phyloP scores from a whole-genome alignment of 2,888 invertebrate species.

The Beris morrisii region DNA sequence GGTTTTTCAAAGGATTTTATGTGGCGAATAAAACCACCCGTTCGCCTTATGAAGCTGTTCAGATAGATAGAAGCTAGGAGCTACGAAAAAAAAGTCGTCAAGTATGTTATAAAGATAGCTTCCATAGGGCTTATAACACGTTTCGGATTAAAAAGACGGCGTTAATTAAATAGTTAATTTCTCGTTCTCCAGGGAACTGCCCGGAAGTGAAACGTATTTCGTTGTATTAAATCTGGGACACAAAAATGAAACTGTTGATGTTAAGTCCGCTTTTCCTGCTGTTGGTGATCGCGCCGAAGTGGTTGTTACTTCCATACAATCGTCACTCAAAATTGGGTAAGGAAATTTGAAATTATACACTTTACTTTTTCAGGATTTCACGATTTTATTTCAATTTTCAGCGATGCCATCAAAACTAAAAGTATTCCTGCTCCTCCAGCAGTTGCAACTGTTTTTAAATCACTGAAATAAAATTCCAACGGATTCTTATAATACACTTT shows the following conservation, averaged over 20 bases:
- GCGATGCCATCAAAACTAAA: not conserved
- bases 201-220: constrained; percentile 21
- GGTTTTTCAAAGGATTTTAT: too few species aligned
- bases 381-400: not conserved
- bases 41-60: too few species aligned
- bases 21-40: too few species aligned
- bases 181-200: constrained; percentile 6
- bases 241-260: not conserved
- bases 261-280: constrained; percentile 10
- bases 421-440: constrained; percentile 1
- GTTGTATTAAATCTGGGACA: constrained; percentile 25
- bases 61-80: too few species aligned
- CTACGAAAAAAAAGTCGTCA: too few species aligned
- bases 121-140: too few species aligned
- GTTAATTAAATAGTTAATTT: not conserved
- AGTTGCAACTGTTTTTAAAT: constrained; percentile 20
- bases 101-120: too few species aligned
- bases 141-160: too few species aligned
- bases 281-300: constrained; percentile 16
- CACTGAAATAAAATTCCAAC: not conserved
- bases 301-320: constrained; percentile 10
- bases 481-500: too few species aligned
- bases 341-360: not conserved
- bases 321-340: constrained; percentile 12
- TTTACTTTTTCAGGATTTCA: not conserved